Base-by-base conservation (phyloP, 2,797 vertebrate species). In the Sebastes diploproa region DNA sequence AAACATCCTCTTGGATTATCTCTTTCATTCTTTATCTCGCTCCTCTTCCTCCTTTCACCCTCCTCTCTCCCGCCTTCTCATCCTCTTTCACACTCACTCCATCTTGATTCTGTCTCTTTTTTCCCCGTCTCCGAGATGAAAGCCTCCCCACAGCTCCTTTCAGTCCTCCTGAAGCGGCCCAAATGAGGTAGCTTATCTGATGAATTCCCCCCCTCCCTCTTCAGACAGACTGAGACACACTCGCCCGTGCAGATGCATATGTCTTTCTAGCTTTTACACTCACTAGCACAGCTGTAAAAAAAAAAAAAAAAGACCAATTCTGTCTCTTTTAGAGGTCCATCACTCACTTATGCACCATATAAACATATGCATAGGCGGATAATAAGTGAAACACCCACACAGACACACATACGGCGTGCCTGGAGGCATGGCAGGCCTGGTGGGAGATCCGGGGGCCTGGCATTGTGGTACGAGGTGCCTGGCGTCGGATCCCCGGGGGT, bases 161-260 rank as follows among this genome's bases (percentile, higher is more conserved):
- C 94, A 95, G 72, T 92, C 70, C 75, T 92, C 75, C 89, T 95
- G 92, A 96, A 95, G 92, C 90, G 76, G 86, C 86, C 91, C 93
- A 95, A 96, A 96, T 95, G 92, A 96, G 95, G 86, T 83, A 82
- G 93, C 91, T 94, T 95, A 94, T 93, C 92, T 88, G 91, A 93
- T 92, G 88, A 90, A 78, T 83, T 3, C 88, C 74, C 76, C 67
- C 67, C 69, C 54, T 38, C 68, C 73, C 29, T 78, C 84, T 68
- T 76, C 73, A 88, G 79, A 89, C 77, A 68, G 58, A 64, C 38
- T 64, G 69, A 71, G 30, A 71, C 59, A 29, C 58, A 54, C 50
- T 54, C 46, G 58, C 6, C 7, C 59, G 52, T n/a, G 13, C 72
- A 62, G 13, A 84, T 69, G 69, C 32, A 23, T 25, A 50, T 56